Evolutionary conservation across 92 coral and sea anemone species (phyloP), one percentile per base, ranked within the genome.

Genomic region (Phenganax subtilis): DNA sequence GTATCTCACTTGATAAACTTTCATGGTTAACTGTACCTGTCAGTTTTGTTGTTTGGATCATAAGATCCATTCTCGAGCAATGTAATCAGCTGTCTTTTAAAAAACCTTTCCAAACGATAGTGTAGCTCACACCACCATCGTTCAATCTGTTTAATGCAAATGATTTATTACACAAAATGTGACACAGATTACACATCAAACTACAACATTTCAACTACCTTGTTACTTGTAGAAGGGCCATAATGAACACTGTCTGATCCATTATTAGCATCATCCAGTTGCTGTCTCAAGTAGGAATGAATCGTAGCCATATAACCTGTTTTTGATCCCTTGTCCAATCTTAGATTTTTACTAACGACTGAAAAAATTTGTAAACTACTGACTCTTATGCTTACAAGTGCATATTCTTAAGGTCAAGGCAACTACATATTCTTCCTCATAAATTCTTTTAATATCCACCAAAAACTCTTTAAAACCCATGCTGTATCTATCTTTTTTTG

Each of bases 301-400:
- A 88, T 88, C 44, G 91, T 85, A 6, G 91, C 89, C 89, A 86
- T 86, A 71, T 86, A 80, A 65, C 91, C 89, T 3, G 91, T 85
- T 55, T 88, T 89, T 52, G 89, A 82, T 77, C 91, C 89, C 56
- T 89, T 86, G 63, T 89, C 89, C 14, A 89, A 81, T 85, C 92
- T 83, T 37, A 84, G 78, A 51, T 75, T 84, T 27, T 83, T 70
- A 79, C 89, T 86, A 75, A 89, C 80, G 51, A 89, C 92, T 89
- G 88, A 14, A 7, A 85, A 80, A 12, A 68, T 37, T 37, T 37
- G 47, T 20, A 3, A 25, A 7, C 31, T 12, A 37, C 5, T 37
- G 11, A 68, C 70, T 20, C 37, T 20, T 16, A 64, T 20, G 4
- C 30, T 64, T 20, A 20, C 0, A 64, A 17, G 30, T 61, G 67